A percentile compares a stretch with the other conserved stretches of the same genome.
Conservation (phyloP, 2,888 invertebrate species). For the Beris morrisii region DNA sequence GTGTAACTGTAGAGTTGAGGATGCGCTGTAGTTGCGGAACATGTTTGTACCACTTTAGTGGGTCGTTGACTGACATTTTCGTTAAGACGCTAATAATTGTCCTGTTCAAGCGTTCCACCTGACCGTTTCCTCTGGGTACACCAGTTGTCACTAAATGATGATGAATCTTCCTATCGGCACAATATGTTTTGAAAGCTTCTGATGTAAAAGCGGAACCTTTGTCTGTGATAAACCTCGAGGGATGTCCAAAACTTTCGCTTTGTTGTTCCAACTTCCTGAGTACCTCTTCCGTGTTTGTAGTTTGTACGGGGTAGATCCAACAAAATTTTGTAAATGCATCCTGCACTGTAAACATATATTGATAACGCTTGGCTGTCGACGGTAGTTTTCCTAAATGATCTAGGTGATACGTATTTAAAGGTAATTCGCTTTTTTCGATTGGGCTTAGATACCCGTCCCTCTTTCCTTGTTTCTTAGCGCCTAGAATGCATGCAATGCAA, state of each 20-base stretch:
- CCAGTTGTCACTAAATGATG: slow-evolving; percentile 1
- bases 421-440: not conserved
- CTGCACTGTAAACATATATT: not conserved
- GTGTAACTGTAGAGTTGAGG: no score
- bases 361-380: slow-evolving; percentile 40
- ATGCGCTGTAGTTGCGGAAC: no score
- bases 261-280: not conserved
- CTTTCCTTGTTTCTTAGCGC: slow-evolving; percentile 4
- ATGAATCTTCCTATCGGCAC: not conserved
- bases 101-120: no score
- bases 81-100: no score
- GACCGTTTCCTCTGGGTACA: not conserved
- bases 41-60: no score
- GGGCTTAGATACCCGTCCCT: slow-evolving; percentile 6
- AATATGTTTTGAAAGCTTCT: not conserved
- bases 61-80: no score
- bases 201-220: not conserved
- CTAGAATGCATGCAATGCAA: slow-evolving; percentile 20
- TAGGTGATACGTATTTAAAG: slow-evolving; percentile 14
- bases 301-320: not conserved
- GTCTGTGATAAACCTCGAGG: not conserved
- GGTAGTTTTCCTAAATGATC: no score
- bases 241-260: not conserved
- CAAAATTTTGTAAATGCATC: not conserved
- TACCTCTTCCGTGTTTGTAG: not conserved